Evolutionary conservation across 35 echinoderm and acorn worm genomes (phyloP), one percentile per base, ranked within the genome.

Genomic region (Stichopus chloronotus): DNA sequence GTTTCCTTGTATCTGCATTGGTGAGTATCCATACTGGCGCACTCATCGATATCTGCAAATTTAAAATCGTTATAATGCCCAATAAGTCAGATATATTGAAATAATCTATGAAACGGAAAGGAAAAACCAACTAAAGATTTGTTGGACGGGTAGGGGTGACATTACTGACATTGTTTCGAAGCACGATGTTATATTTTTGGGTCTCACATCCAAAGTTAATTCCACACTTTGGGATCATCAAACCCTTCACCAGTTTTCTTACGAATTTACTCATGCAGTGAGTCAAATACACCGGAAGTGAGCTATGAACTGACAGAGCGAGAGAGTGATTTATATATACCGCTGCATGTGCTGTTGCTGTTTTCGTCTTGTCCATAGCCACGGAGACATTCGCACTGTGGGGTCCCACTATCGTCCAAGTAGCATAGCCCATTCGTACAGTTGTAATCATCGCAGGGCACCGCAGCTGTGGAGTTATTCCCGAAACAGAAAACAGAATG

Each of bases 1-100:
- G 82, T 58, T 58, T 58, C 82, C 19, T 23, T 17, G 82, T 85
- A 85, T 8, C 5, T 74, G 71, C 87, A 89, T 43, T 65, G 65
- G 23, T 89, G 59, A 19, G 65, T 20, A 4, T 65, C 52, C 43
- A 6, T 21, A 63, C 43, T 74, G 2, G 59, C n/a, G 23, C 87
- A 89, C 52, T 89, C 87, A 89, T 89, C 87, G 43, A 89, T 71
- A 25, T 89, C 87, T 89, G 52, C 13, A 61, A 19, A 58, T 2
- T 43, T 16, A 61, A 69, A 83, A 83, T 6, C 30, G 22, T 16
- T 16, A 21, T 2, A 72, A 72, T 16, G 22, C 69, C 13, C 13
- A 4, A 16, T 21, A 72, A 72, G 69, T 13, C 13, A 21, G 69
- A 72, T 16, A 4, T 72, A 21, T 16, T 72, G 69, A 72, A 72